phyloP scores from a whole-genome alignment of 2,113 vertebrate species.

The Tenebrosternarchus preto region DNA sequence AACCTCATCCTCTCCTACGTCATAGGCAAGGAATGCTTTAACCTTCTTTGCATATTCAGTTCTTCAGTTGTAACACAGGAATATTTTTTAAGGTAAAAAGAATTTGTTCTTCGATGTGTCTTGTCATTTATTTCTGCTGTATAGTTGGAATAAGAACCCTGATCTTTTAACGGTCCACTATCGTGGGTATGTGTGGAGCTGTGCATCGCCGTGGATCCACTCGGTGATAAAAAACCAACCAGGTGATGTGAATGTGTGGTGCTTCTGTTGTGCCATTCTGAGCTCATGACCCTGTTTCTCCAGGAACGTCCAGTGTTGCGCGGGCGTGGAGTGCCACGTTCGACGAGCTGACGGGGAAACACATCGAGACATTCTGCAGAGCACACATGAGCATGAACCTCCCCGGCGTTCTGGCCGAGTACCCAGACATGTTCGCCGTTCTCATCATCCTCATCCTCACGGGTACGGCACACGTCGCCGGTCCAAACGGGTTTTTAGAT shows the following conservation, averaged over 20 bases:
- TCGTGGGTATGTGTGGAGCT: too few species aligned
- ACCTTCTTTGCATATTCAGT: too few species aligned
- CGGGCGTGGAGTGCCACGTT: slow-evolving; percentile 94
- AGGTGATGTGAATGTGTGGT: too few species aligned
- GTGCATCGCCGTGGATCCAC: too few species aligned
- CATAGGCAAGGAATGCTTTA: slow-evolving; percentile 79
- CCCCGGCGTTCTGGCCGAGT: slow-evolving; percentile 84
- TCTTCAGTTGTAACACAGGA: too few species aligned
- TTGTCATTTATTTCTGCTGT: too few species aligned
- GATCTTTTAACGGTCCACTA: too few species aligned
- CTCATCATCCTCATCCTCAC: slow-evolving; percentile 88
- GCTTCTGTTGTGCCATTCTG: too few species aligned
- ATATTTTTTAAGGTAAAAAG: too few species aligned
- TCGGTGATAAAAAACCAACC: background rate
- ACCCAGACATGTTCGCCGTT: slow-evolving; percentile 91
- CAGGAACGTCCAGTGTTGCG: slow-evolving; percentile 95
- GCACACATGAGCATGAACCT: slow-evolving; percentile 80
- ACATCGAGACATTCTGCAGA: slow-evolving; percentile 79
- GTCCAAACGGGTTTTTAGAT: too few species aligned
- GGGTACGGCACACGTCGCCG: slow-evolving; percentile 67
- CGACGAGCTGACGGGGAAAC: slow-evolving; percentile 86
- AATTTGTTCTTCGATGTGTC: too few species aligned
- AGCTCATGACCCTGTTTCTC: slow-evolving; percentile 2
- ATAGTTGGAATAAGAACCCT: too few species aligned
- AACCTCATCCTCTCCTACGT: slow-evolving; percentile 96